Evolutionary conservation across 2,797 vertebrate species (phyloP), one percentile per base, ranked within the genome.

Genomic region (Gadopsis marmoratus): DNA sequence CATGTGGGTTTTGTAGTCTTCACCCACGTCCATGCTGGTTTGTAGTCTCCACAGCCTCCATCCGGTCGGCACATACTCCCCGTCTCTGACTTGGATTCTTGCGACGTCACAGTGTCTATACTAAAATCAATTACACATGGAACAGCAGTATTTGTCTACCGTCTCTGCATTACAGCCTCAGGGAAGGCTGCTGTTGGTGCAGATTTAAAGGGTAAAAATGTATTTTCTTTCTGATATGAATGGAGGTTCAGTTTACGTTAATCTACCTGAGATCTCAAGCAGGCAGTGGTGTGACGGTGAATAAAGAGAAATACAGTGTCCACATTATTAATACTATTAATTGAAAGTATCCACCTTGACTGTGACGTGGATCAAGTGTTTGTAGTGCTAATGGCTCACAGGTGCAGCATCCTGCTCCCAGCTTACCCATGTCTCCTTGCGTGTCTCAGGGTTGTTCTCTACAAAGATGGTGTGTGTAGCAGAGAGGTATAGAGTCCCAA

Each of bases 401-500:
- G 21, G 21, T 23, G 23, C 23, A 16, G n/a, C 12, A 2, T 6
- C 14, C 45, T 47, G 21, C 4, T 14, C 80, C 70, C 68, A 70
- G 26, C 75, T 87, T 95, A 99, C 98, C 98, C 98, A 99, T 0
- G 97, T 99, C 94, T 99, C 98, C 86, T 96, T 98, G 78, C 96
- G 97, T 13, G 96, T 91, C 79, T 98, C 97, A 0, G 97, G 95
- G 70, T 94, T 91, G 86, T 96, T 97, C 88, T 99, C 98, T 35
- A 98, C 97, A 64, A 99, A 99, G 93, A 99, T 99, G 86, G 97
- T 95, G 76, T 99, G 98, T 1, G 97, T 99, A 41, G 97, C 97
- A 0, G 97, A 99, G 39, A 99, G 93, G 92, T 99, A 99, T 33
- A 99, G 90, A 14, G 97, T 99, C 66, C 98, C 98, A 4, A 95